These are phyloP conservation scores for Amphilophus citrinellus DNA, from an alignment of 2,113 vertebrate species.

Conservation along the genomic window DNA sequence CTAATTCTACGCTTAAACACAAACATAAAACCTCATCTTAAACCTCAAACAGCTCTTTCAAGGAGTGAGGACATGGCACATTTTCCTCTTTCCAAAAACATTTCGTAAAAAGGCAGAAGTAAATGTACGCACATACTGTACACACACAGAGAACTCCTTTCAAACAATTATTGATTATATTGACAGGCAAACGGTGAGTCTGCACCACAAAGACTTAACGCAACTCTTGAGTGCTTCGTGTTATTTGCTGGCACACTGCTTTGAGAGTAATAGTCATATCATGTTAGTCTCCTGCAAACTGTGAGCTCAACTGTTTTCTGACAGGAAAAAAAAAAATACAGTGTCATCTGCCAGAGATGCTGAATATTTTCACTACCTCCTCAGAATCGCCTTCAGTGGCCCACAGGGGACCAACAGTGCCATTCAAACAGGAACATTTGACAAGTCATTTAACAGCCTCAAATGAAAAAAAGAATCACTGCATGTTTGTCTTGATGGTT, in stretches of 20 bases:
- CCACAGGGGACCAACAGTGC: slow-evolving; percentile 3
- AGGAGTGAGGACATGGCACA: background rate
- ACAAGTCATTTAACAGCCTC: slow-evolving; percentile 7
- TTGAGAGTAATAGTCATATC: background rate
- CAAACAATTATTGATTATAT: background rate
- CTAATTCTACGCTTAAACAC: background rate
- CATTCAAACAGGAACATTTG: slow-evolving; percentile 12
- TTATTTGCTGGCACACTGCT: background rate
- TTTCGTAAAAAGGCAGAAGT: background rate
- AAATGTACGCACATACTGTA: background rate
- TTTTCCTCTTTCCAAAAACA: background rate
- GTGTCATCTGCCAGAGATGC: background rate
- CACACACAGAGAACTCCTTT: background rate
- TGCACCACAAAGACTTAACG: background rate
- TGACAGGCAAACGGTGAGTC: background rate
- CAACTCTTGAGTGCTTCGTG: background rate
- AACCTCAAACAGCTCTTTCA: background rate
- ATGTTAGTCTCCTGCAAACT: background rate
- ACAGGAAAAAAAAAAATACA: background rate
- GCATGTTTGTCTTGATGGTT: background rate
- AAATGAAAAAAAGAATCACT: slow-evolving; percentile 1
- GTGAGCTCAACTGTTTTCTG: slow-evolving; percentile 22
- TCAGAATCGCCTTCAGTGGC: background rate
- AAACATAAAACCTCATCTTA: background rate
- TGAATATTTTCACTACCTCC: background rate